A percentile compares a stretch with the other conserved stretches of the same genome.
Conservation (phyloP, 2,113 vertebrate genomes). For the Engystomops pustulosus region DNA sequence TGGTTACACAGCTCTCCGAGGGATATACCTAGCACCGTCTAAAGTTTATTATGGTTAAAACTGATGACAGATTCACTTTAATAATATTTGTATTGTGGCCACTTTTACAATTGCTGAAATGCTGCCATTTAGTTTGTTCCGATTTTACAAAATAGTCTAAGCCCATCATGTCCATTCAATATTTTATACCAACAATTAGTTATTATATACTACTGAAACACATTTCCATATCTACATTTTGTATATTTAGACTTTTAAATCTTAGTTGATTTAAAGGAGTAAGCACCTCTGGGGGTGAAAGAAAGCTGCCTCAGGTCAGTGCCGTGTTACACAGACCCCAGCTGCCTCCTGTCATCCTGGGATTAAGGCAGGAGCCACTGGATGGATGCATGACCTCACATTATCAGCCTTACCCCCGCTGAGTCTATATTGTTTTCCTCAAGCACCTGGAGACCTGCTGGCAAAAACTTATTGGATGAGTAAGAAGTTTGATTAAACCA, state of each 20-base stretch:
- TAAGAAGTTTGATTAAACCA: conserved; percentile 65
- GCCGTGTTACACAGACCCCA: conserved; percentile 1
- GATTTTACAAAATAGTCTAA: too few relatives aligned
- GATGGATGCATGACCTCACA: conserved; percentile 45
- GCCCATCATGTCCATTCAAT: too few relatives aligned
- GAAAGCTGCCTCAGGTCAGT: conserved; percentile 18
- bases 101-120: too few relatives aligned
- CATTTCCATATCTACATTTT: neutral
- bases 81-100: too few relatives aligned
- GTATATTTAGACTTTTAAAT: neutral
- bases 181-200: too few relatives aligned
- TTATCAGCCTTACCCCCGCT: conserved; percentile 36
- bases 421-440: conserved; percentile 59
- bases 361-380: conserved; percentile 31
- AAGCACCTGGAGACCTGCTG: conserved; percentile 66
- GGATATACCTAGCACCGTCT: too few relatives aligned
- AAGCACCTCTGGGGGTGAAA: conserved; percentile 21
- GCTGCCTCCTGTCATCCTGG: conserved; percentile 43
- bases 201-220: neutral
- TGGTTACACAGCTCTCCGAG: too few relatives aligned
- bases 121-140: too few relatives aligned
- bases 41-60: too few relatives aligned
- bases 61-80: too few relatives aligned
- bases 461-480: conserved; percentile 65
- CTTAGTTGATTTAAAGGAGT: neutral